Evolutionary conservation across 2,888 invertebrate species (phyloP).

Genomic region (Lottia gigantea): DNA sequence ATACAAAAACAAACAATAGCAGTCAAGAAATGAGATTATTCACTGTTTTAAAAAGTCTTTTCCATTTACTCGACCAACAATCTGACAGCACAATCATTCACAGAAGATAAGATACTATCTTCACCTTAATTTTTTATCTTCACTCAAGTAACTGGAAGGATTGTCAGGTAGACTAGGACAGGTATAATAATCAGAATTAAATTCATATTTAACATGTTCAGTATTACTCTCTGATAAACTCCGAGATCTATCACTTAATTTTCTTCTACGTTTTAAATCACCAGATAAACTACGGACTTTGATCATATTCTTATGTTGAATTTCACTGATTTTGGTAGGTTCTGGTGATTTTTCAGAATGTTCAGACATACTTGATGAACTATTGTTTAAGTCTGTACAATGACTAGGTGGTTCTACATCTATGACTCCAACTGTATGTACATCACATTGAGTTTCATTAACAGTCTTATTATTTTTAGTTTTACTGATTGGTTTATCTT

Average conservation of each 20-base stretch:
- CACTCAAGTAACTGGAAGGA: too few relatives aligned
- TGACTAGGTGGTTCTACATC: neutral
- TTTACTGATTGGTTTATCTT: slow-evolving; percentile 9
- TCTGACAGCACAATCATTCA: too few relatives aligned
- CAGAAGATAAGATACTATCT: too few relatives aligned
- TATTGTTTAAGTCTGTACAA: neutral
- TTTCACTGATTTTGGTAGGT: neutral
- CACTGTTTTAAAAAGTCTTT: too few relatives aligned
- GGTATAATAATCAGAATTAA: too few relatives aligned
- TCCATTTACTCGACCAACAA: too few relatives aligned
- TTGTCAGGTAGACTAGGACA: too few relatives aligned
- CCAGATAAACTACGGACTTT: neutral
- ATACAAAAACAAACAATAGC: too few relatives aligned
- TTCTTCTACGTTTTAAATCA: neutral
- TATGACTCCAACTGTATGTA: neutral
- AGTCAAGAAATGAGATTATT: too few relatives aligned
- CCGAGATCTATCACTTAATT: neutral
- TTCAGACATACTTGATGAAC: neutral
- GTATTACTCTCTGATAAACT: neutral
- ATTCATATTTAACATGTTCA: neutral
- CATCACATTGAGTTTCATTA: neutral
- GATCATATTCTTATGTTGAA: too few relatives aligned
- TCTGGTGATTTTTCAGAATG: neutral
- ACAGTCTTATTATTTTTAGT: neutral
- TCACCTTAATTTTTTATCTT: too few relatives aligned